Base-by-base conservation (phyloP, 1,140 invertebrate species). In the Ylistrum balloti region DNA sequence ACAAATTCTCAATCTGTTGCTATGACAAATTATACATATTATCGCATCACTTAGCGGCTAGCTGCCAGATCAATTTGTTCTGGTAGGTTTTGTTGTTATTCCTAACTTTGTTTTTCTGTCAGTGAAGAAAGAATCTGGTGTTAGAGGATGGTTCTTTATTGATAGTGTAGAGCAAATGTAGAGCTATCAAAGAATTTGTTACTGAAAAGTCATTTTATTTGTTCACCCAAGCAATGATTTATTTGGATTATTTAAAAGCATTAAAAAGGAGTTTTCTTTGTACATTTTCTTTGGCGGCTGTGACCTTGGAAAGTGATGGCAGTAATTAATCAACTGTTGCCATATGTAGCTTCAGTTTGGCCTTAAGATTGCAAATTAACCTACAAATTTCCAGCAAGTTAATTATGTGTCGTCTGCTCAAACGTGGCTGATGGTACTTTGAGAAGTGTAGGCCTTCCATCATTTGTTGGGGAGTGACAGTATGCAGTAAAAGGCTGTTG, bases 21-120 rank as follows among this genome's bases (percentile, higher is more conserved):
- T 74, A 74, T 74, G 56, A 74, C 56, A 74, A 74, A 74, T 74
- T 74, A n/a, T 74, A 74, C 56, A 74, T 74, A 74, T 74, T 74
- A 74, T 74, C 56, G 56, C 56, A 74, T 74, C 56, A 74, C 56
- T 74, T 74, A 74, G 56, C 56, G 5, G 56, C 56, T 74, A 74
- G 56, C 56, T 74, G 56, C 56, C 56, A 74, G 56, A 74, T 74
- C 56, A 74, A 74, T 74, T 74, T 74, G 56, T 74, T 28, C 56
- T 74, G 22, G n/a, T 74, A 74, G 56, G 56, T 74, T 74, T 74
- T 74, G 56, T 74, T 74, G 56, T n/a, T 74, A 74, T 74, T 74
- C n/a, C 22, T 74, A 74, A 28, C 56, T 74, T 74, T 74, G 56
- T 74, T 74, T 74, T 74, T 74, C n/a, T 74, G n/a, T 74, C 56